These are phyloP conservation scores for Enteromius fasciolatus DNA, from an alignment of 2,797 vertebrate genomes.

Conservation along the genomic window DNA sequence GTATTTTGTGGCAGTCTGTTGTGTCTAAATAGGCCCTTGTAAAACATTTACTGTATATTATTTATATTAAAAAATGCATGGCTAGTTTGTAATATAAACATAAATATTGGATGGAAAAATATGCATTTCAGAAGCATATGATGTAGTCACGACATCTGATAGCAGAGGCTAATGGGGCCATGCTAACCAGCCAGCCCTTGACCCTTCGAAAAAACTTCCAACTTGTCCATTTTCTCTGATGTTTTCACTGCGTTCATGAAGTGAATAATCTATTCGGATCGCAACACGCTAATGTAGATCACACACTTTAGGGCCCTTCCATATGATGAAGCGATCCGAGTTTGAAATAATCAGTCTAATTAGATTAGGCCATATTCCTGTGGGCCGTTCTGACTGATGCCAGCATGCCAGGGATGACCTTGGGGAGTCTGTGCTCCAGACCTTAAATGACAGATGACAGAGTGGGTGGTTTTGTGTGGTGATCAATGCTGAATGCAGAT, in stretches of 20 bases:
- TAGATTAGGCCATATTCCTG: conserved; percentile 53
- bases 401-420: conserved; percentile 59
- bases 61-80: background rate
- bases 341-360: conserved; percentile 60
- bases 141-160: background rate
- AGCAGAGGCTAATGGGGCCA: background rate
- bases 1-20: background rate
- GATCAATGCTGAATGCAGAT: conserved; percentile 53
- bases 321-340: conserved; percentile 46
- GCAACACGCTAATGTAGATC: conserved; percentile 51
- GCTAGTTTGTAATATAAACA: background rate
- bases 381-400: conserved; percentile 53
- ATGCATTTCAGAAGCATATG: background rate
- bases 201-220: conserved; percentile 8
- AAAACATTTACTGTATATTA: background rate
- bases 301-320: conserved; percentile 42
- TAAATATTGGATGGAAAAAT: background rate
- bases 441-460: conserved; percentile 54
- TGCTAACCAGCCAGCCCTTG: background rate
- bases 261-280: conserved; percentile 49
- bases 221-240: conserved; percentile 3
- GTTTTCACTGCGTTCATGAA: conserved; percentile 23
- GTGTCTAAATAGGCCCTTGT: background rate
- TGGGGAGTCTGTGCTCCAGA: conserved; percentile 52
- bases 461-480: conserved; percentile 46